phyloP scores from a whole-genome alignment of 2,113 vertebrate species.

The Romanogobio albipinnatus region DNA sequence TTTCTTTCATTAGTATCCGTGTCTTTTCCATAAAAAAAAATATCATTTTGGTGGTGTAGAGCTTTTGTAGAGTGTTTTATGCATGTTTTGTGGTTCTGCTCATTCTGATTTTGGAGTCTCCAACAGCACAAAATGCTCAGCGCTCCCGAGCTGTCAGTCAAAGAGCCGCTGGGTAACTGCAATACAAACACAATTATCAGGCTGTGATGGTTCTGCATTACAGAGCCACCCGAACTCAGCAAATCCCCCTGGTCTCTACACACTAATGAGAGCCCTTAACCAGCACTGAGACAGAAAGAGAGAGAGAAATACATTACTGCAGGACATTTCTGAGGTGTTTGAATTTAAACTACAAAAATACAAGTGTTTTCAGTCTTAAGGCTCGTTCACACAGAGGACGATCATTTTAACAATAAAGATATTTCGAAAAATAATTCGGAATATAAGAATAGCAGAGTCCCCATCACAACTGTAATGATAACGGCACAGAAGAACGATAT shows the following conservation, averaged over 20 bases:
- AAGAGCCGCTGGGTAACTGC: constrained; percentile 72
- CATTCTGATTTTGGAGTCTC: constrained; percentile 18
- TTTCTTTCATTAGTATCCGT: neutral
- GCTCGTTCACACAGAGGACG: too few relatives aligned
- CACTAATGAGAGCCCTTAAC: constrained; percentile 65
- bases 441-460: too few relatives aligned
- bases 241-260: constrained; percentile 65
- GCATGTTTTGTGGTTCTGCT: neutral
- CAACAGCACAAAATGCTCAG: constrained; percentile 23
- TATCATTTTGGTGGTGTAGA: neutral
- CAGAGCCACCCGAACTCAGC: constrained; percentile 55
- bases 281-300: constrained; percentile 45
- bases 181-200: constrained; percentile 79
- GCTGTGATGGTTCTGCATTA: constrained; percentile 63
- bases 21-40: neutral
- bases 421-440: too few relatives aligned
- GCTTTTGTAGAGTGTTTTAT: neutral
- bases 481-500: too few relatives aligned
- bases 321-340: neutral
- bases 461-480: too few relatives aligned
- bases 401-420: too few relatives aligned
- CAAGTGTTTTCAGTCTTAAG: neutral
- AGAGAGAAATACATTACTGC: constrained; percentile 13
- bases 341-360: neutral
- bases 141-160: constrained; percentile 47